Evolutionary conservation across 1,140 invertebrate genomes (phyloP).

Genomic region (Diabrotica undecimpunctata): DNA sequence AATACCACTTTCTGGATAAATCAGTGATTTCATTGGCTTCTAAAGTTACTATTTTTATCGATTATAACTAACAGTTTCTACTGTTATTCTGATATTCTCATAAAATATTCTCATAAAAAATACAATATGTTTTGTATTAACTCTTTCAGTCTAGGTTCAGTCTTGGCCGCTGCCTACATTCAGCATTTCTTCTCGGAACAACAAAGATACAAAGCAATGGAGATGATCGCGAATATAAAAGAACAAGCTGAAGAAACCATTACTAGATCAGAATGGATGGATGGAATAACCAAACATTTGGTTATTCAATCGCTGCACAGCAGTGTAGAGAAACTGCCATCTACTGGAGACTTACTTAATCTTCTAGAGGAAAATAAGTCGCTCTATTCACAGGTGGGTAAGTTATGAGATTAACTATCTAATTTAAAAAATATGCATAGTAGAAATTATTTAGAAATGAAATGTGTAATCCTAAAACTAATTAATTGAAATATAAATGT

Average conservation of each 20-base stretch:
- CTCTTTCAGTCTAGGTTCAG: slow-evolving; percentile 26
- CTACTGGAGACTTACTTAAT: slow-evolving; percentile 77
- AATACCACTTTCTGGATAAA: no score
- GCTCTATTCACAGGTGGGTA: background rate
- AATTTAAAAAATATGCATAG: no score
- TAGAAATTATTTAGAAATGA: no score
- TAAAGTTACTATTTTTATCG: no score
- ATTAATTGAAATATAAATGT: no score
- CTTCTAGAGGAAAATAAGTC: slow-evolving; percentile 19
- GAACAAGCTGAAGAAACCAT: slow-evolving; percentile 16
- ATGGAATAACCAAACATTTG: slow-evolving; percentile 45
- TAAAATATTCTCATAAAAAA: no score
- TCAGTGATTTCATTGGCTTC: no score
- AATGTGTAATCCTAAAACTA: no score
- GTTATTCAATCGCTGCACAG: slow-evolving; percentile 73
- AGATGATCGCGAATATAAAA: slow-evolving; percentile 35
- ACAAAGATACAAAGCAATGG: slow-evolving; percentile 19
- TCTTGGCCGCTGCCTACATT: slow-evolving; percentile 62
- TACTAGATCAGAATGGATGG: background rate
- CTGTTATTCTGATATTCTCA: no score
- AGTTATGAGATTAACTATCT: no score
- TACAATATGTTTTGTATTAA: no score
- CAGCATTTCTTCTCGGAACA: slow-evolving; percentile 64
- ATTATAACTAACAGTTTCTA: no score
- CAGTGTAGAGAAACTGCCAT: slow-evolving; percentile 77